Conservation (phyloP, 2,888 invertebrate species). For the Stegophylla sp. region DNA sequence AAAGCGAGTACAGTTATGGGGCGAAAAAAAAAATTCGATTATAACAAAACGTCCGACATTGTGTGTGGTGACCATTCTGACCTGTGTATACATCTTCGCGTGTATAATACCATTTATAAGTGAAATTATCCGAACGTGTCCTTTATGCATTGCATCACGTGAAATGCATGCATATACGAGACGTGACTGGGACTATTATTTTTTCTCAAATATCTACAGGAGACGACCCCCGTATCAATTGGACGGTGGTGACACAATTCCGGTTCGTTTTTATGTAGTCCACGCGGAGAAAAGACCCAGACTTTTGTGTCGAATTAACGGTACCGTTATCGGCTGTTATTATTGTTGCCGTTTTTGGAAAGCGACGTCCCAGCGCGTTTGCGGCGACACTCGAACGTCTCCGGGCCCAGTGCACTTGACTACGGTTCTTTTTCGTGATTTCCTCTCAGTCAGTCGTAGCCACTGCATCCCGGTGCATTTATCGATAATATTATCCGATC, state of each 20-base stretch:
- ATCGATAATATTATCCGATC: neutral
- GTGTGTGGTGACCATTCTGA: neutral
- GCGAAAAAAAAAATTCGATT: neutral
- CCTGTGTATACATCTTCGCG: neutral
- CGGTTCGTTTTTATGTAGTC: neutral
- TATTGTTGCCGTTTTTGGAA: conserved; percentile 38
- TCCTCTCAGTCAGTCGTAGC: conserved; percentile 5
- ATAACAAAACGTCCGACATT: neutral
- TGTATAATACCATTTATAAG: neutral
- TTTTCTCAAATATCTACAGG: neutral
- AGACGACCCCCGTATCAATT: conserved; percentile 3
- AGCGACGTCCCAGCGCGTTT: conserved; percentile 21
- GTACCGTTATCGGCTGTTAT: neutral
- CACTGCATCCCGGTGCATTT: neutral
- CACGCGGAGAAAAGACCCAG: neutral
- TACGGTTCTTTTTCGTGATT: conserved; percentile 10
- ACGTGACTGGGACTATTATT: conserved; percentile 21
- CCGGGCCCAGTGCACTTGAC: neutral
- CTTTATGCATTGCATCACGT: conserved; percentile 23
- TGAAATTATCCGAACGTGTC: conserved; percentile 15
- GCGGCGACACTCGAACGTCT: neutral
- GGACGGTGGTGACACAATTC: conserved; percentile 32
- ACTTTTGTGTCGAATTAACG: neutral
- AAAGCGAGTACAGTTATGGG: neutral
- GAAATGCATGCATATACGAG: neutral